Base-by-base conservation (phyloP, 2,797 vertebrate genomes). In the Cichlasoma orientale region DNA sequence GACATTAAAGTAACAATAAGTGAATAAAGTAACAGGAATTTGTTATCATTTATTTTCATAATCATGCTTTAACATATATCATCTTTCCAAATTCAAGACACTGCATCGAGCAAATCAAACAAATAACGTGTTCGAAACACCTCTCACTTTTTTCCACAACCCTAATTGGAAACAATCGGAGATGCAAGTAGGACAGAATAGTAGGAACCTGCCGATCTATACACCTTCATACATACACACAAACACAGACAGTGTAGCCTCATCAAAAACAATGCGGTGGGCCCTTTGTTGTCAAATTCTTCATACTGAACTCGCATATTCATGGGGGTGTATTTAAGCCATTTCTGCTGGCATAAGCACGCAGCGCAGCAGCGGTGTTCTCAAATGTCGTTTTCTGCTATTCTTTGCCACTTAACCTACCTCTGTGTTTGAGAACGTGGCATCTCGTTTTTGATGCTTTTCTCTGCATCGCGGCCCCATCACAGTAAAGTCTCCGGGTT, bases 261-360 rank as follows among this genome's bases (percentile, higher is more conserved):
- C 92, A 95, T 95, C 91, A 95, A 93, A 95, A 94, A 89, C 88
- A 75, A 86, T 70, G 82, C 31, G 82, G 85, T 71, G 78, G 83
- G 80, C 61, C 86, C 92, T 95, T 95, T 96, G 95, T 95, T 95
- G 95, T 95, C 92, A 92, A 85, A 92, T 83, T 92, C 93, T 92
- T 94, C 93, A 90, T 85, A 89, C 90, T 59, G 80, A 87, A 90
- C 93, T 94, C 72, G 84, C 93, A 94, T 95, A 95, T 95, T 95
- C 94, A 95, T 93, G 91, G 80, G 71, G 93, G 86, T 92, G 90
- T 90, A 89, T 95, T 95, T 95, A 95, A 95, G 90, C 86, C 77
- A 72, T 95, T 95, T 95, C 94, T 96, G 95, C 95, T 95, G 91
- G 91, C 94, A 94, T 95, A 95, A 96, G 95, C 95, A 95, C 38